These are phyloP conservation scores for Plecotus auritus DNA, from an alignment of 2,113 vertebrate genomes.

Conservation along the genomic window DNA sequence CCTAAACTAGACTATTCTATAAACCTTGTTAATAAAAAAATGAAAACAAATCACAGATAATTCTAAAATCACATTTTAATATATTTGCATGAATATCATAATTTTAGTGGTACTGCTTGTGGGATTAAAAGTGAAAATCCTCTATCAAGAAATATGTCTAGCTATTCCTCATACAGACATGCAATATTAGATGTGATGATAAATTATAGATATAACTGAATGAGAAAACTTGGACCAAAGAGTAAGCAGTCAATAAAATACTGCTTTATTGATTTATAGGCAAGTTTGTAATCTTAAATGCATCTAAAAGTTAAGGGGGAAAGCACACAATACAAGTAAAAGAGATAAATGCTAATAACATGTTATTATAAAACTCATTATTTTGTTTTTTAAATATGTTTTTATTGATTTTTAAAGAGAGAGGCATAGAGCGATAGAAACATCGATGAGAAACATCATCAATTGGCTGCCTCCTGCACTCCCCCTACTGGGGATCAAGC, in stretches of 20 bases:
- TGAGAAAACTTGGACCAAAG: not conserved
- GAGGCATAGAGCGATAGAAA: too few relatives aligned
- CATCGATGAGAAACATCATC: too few relatives aligned
- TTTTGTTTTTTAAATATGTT: too few relatives aligned
- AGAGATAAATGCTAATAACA: not conserved
- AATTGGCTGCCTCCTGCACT: too few relatives aligned
- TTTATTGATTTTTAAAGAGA: too few relatives aligned
- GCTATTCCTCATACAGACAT: not conserved
- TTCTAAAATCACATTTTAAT: not conserved
- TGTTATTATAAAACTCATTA: not conserved
- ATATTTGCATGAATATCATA: not conserved
- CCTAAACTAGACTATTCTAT: not conserved
- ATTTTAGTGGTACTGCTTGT: not conserved
- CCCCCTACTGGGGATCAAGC: too few relatives aligned
- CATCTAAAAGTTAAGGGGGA: not conserved
- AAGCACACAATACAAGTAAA: not conserved
- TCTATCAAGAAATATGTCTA: not conserved
- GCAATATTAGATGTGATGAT: not conserved
- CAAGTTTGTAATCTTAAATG: not conserved
- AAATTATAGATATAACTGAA: constrained; percentile 46
- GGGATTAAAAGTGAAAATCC: not conserved
- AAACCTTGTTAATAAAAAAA: not conserved
- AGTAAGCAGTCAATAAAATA: constrained; percentile 29
- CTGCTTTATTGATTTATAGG: constrained; percentile 19
- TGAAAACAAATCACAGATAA: not conserved